Percentiles rank a stretch among this genome's conserved stretches.
Evolutionary conservation across 2,797 vertebrate species (phyloP).

Genomic region (Prionace glauca): DNA sequence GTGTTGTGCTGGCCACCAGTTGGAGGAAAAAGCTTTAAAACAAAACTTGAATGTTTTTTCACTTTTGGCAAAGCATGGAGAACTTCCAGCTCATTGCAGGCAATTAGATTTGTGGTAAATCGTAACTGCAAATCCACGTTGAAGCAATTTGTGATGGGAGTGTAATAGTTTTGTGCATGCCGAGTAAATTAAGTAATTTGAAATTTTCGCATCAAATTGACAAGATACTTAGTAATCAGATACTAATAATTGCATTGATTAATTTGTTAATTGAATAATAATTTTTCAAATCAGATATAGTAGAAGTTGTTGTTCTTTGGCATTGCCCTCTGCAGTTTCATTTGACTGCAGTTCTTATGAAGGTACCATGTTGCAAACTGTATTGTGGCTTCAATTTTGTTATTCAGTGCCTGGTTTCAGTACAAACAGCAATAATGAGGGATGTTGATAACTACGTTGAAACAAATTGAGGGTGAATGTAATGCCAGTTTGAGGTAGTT

Average conservation of each 20-base stretch:
- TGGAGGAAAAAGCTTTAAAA: not conserved
- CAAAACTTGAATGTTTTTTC: not conserved
- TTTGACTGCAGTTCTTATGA: not conserved
- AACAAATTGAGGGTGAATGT: not conserved
- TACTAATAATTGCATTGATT: not conserved
- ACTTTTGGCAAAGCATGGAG: not conserved
- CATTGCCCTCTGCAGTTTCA: not conserved
- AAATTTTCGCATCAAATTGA: not conserved
- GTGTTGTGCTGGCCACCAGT: not conserved
- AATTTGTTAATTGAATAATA: not conserved
- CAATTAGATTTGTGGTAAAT: slow-evolving; percentile 17
- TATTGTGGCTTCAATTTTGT: not conserved
- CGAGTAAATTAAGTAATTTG: not conserved
- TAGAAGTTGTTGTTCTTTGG: not conserved
- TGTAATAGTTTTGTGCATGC: not conserved
- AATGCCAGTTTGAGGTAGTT: not conserved
- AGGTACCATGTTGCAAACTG: not conserved
- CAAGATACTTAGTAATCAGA: not conserved
- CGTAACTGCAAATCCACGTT: not conserved
- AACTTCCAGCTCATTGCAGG: no score
- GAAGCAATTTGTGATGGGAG: not conserved
- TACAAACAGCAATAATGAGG: not conserved
- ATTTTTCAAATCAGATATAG: not conserved
- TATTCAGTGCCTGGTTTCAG: not conserved
- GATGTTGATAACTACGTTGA: not conserved